Evolutionary conservation across 2,888 invertebrate species (phyloP), one percentile per base, ranked within the genome.

Genomic region (Erebia ligea): DNA sequence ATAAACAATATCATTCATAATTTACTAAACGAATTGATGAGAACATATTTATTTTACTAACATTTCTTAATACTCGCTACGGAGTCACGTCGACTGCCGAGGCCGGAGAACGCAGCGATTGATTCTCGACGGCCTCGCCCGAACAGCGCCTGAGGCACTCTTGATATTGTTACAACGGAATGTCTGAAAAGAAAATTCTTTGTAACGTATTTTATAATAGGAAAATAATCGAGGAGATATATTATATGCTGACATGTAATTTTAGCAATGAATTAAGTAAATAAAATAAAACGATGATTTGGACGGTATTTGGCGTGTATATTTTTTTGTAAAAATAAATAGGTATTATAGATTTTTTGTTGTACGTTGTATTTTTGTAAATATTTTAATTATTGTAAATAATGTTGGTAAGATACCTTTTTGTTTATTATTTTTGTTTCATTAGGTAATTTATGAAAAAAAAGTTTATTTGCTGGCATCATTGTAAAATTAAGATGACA

Each of bases 111-210:
- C 0, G 96, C 96, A 3, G 97, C 97, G 67, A 97, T 96, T 17
- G 97, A 97, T 86, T 97, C 97, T 15, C 97, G 95, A 0, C 97
- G 95, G 69, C 95, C 96, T 17, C 97, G 95, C 0, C 97, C 97
- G 79, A 97, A 97, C 4, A 97, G 86, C 1, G 96, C 94, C 61
- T 95, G 94, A 2, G 97, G 97, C 66, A 97, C 96, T 86, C 96
- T 95, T 0, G 97, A 97, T 81, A 97, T 97, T 76, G 97, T 97
- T 21, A 97, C 97, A 59, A 97, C 97, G 69, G 97, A 97, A 89
- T 97, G 97, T 78, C 97, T 95, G 90, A 13, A 85, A 85, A 75
- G 74, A 78, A 56, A 75, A 19, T n/a, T 34, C n/a, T 34, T 63
- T 59, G 40, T 48, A 54, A 59, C 48, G 15, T 56, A 52, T 50